Percentiles rank a stretch among this genome's conserved stretches.
Evolutionary conservation across 2,113 vertebrate species (phyloP).

Genomic region (Psittacula cyanocephala): DNA sequence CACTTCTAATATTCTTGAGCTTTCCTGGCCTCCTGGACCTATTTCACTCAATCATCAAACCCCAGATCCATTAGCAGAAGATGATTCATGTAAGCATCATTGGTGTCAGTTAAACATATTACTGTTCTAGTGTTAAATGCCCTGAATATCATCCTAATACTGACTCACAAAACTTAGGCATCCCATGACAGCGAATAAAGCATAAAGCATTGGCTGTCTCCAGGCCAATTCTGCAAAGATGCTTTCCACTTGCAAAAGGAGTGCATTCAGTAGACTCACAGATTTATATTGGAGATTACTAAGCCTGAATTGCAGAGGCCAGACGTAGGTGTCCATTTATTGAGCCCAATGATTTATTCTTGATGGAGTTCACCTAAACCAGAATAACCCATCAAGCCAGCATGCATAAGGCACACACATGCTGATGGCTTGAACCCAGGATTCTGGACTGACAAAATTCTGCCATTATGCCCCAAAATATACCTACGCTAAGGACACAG

Average conservation of each 20-base stretch:
- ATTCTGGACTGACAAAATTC: not conserved
- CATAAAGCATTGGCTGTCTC: not conserved
- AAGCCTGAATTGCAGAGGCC: not conserved
- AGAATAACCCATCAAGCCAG: not conserved
- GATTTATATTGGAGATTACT: not conserved
- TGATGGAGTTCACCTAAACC: not conserved
- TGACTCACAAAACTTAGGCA: not conserved
- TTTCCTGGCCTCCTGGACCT: not conserved
- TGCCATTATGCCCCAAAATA: not conserved
- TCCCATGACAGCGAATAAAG: not conserved
- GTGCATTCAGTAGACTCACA: not conserved
- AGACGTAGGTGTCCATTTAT: not conserved
- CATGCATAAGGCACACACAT: rapidly evolving
- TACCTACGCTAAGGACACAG: not conserved
- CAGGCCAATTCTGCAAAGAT: not conserved
- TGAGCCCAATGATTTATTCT: not conserved
- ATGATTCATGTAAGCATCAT: not conserved
- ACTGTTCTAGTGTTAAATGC: not conserved
- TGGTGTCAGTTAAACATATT: not conserved
- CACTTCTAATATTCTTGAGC: not conserved
- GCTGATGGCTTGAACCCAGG: not conserved
- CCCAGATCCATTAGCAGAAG: not conserved
- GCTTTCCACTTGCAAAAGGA: not conserved
- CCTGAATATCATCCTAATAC: not conserved
- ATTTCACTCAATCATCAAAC: not conserved